Conservation (phyloP, 2,113 vertebrate species). For the Ceratotherium simum region DNA sequence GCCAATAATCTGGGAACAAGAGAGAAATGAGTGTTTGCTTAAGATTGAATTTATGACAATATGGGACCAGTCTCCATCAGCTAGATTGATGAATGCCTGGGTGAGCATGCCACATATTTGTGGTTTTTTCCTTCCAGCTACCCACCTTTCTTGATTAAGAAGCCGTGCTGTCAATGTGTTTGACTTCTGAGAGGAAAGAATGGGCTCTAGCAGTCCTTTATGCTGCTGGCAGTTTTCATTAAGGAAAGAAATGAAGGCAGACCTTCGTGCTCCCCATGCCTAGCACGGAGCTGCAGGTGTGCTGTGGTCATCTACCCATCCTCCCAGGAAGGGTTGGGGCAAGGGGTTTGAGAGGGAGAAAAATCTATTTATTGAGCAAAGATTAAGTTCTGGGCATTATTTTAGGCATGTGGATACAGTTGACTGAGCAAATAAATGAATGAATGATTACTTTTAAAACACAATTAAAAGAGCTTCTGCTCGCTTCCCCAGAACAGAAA, state of each 20-base stretch:
- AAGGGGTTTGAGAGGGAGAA: neutral
- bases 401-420: neutral
- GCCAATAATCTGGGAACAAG: neutral
- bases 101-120: neutral
- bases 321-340: neutral
- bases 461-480: neutral
- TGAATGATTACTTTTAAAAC: conserved; percentile 26
- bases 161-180: neutral
- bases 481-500: neutral
- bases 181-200: neutral
- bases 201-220: neutral
- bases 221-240: neutral
- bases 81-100: neutral
- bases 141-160: conserved; percentile 14
- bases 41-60: conserved; percentile 5
- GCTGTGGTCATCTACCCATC: no score
- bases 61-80: neutral
- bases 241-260: neutral
- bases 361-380: neutral
- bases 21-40: conserved; percentile 1
- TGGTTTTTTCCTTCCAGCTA: neutral
- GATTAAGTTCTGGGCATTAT: neutral
- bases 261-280: fast-evolving
- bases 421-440: neutral
- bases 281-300: neutral